Evolutionary conservation across 2,113 vertebrate species (phyloP), one percentile per base, ranked within the genome.

Genomic region (Zosterops borbonicus): DNA sequence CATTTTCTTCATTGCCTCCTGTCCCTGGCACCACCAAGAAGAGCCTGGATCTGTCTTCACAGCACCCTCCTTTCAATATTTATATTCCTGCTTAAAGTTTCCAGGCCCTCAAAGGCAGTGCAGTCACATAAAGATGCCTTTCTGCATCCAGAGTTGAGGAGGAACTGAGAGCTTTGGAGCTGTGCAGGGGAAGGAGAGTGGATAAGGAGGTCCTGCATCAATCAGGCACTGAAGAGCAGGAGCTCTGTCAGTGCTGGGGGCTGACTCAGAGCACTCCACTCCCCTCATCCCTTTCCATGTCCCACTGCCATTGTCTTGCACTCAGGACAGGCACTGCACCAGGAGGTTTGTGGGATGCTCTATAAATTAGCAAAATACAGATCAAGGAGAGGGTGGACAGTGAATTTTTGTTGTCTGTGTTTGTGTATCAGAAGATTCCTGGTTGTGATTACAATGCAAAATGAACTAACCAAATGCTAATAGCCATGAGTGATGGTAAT

Each of bases 211-310:
- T 64, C 14, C 65, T 29, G 44, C 1, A 8, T 12, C 5, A 1
- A 22, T 20, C 7, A 1, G 33, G 31, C 0, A 0, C 20, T 33
- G 77, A 77, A 56, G 27, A 87, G 17, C 49, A 91, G 71, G 59
- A 89, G 25, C 53, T 58, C 67, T 89, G 31, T 16, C 31, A 49
- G 19, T 18, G 19, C 21, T 47, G 31, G 27, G 35, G 19, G 37
- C 53, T 73, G 27, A 9, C 68, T 76, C 2, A 6, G 53, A 73
- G 41, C 37, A 35, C 7, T 24, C 19, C 27, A 16, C 23, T 77
- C 16, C 44, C 27, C 5, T 2, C 1, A 1, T 33, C 8, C 16
- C 29, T 16, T 25, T 70, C 46, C n/a, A 3, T 4, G 13, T 53
- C 81, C 81, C 28, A n/a, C 63, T 56, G 35, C 5, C 55, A 67